phyloP scores from a whole-genome alignment of 2,797 vertebrate species.

The Tolypeutes matacus region DNA sequence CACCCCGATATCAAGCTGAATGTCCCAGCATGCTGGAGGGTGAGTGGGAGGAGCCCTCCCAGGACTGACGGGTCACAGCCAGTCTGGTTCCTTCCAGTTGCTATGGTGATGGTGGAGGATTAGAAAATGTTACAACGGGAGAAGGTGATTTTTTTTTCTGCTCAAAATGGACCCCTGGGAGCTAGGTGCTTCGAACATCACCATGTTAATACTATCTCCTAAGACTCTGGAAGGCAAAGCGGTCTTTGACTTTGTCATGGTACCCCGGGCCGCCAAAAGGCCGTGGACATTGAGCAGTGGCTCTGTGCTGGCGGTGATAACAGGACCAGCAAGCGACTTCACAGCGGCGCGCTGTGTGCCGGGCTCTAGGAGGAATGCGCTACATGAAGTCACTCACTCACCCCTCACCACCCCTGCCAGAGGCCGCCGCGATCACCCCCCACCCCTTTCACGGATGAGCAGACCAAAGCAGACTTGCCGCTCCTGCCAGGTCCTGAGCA shows the following conservation, averaged over 20 bases:
- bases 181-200: neutral
- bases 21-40: neutral
- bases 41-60: neutral
- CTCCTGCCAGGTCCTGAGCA: neutral
- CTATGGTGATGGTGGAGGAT: neutral
- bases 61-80: neutral
- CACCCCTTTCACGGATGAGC: neutral
- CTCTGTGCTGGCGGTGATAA: neutral
- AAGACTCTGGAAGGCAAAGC: neutral
- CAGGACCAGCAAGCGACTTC: neutral
- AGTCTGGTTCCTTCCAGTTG: neutral
- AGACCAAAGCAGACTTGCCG: neutral
- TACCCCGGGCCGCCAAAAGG: neutral
- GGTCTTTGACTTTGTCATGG: slow-evolving; percentile 11
- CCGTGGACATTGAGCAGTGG: neutral
- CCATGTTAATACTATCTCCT: neutral
- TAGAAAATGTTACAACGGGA: neutral
- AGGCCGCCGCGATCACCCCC: neutral
- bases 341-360: neutral
- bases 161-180: neutral
- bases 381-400: neutral
- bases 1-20: neutral
- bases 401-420: neutral
- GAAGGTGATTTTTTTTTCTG: slow-evolving; percentile 36
- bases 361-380: neutral